A percentile compares a stretch with the other conserved stretches of the same genome.
Conservation (phyloP, 2,888 invertebrate species). For the Xanthostigma xanthostigma region DNA sequence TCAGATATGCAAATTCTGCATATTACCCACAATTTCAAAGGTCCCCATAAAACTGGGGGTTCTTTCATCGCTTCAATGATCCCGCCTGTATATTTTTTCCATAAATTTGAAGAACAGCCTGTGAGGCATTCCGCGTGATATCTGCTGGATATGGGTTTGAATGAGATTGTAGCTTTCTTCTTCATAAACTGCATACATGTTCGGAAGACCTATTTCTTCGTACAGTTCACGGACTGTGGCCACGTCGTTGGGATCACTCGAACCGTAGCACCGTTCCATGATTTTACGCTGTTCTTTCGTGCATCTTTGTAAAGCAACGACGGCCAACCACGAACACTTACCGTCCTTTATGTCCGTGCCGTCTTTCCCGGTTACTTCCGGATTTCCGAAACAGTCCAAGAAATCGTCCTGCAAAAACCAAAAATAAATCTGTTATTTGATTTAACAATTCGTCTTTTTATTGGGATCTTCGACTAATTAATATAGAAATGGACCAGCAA, state of each 20-base stretch:
- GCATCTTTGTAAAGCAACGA: slow-evolving; percentile 72
- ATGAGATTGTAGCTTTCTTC: slow-evolving; percentile 71
- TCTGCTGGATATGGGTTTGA: slow-evolving; percentile 70
- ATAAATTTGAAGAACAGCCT: slow-evolving; percentile 69
- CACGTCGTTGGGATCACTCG: slow-evolving; percentile 46
- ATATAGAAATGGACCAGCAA: no score
- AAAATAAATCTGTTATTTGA: slow-evolving; percentile 3
- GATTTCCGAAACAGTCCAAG: slow-evolving; percentile 82
- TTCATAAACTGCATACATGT: slow-evolving; percentile 66
- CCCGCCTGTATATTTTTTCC: slow-evolving; percentile 64
- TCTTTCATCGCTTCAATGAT: slow-evolving; percentile 30
- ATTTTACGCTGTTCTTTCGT: slow-evolving; percentile 52
- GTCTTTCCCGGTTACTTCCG: slow-evolving; percentile 71
- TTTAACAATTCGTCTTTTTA: no score
- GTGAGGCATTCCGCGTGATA: slow-evolving; percentile 66
- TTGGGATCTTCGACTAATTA: no score
- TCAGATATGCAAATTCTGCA: no score
- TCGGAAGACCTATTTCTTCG: slow-evolving; percentile 57
- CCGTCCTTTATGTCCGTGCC: slow-evolving; percentile 90
- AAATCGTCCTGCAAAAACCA: slow-evolving; percentile 57
- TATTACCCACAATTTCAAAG: no score
- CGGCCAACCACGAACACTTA: slow-evolving; percentile 91
- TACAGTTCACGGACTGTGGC: slow-evolving; percentile 59
- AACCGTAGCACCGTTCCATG: slow-evolving; percentile 65
- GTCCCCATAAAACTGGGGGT: no score